These are phyloP conservation scores for Exaiptasia diaphana DNA, from an alignment of 64 coral and sea anemone genomes.

Conservation along the genomic window DNA sequence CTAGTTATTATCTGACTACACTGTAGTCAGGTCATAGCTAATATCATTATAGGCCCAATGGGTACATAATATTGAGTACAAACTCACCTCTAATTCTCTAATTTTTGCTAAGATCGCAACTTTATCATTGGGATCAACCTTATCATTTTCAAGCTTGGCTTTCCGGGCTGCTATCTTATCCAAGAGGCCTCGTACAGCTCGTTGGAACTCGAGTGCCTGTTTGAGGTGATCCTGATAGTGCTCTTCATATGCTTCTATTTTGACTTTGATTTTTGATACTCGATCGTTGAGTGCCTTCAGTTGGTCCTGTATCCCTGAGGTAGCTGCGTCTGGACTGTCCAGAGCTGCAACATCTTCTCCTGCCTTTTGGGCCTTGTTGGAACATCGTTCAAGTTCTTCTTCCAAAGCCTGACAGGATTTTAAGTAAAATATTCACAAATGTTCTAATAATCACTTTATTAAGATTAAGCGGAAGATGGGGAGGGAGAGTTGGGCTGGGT, in stretches of 20 bases:
- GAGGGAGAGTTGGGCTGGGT: too few species aligned
- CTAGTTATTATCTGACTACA: too few species aligned
- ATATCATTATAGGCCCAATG: too few species aligned
- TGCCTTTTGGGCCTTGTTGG: slow-evolving; percentile 3
- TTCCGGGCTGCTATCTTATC: slow-evolving; percentile 68
- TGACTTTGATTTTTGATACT: slow-evolving; percentile 65
- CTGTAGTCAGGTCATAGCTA: too few species aligned
- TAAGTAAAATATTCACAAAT: too few species aligned
- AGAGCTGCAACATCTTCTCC: slow-evolving; percentile 62
- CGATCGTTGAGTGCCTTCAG: slow-evolving; percentile 62
- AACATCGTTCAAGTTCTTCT: slow-evolving; percentile 31
- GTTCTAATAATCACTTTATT: too few species aligned
- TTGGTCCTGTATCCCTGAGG: slow-evolving; percentile 55
- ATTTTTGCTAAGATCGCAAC: slow-evolving; percentile 58
- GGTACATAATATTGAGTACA: too few species aligned
- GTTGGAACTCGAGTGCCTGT: slow-evolving; percentile 66
- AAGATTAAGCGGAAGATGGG: too few species aligned
- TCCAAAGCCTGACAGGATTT: slow-evolving; percentile 66
- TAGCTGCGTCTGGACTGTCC: slow-evolving; percentile 52
- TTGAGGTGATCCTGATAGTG: slow-evolving; percentile 86
- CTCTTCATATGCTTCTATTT: slow-evolving; percentile 67
- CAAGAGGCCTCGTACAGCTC: slow-evolving; percentile 59
- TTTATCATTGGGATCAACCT: slow-evolving; percentile 56
- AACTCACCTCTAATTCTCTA: slow-evolving; percentile 68
- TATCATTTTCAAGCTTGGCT: slow-evolving; percentile 28